Evolutionary conservation across 2,888 invertebrate genomes (phyloP).

Genomic region (Baccha elongata): DNA sequence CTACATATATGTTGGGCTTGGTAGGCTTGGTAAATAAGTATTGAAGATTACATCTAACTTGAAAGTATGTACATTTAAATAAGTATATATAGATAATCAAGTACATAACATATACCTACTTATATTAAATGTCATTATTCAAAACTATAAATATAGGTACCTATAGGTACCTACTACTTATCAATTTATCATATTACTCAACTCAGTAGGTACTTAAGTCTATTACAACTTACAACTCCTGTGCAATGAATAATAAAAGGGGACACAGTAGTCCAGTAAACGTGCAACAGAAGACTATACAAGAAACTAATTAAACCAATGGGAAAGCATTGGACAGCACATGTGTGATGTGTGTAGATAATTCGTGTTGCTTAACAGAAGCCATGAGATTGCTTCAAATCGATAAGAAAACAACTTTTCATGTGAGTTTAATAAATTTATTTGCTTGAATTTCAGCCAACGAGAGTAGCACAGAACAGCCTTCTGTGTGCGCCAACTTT

Average conservation of each 20-base stretch:
- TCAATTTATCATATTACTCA: too few relatives aligned
- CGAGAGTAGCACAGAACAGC: constrained; percentile 17
- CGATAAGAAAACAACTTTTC: constrained; percentile 60
- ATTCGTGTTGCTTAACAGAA: constrained; percentile 50
- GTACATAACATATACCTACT: too few relatives aligned
- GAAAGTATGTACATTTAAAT: too few relatives aligned
- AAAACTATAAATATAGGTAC: too few relatives aligned
- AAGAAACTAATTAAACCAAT: constrained; percentile 53
- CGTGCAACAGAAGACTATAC: background rate
- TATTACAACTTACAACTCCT: background rate
- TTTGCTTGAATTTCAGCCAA: constrained; percentile 18
- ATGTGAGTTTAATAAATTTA: constrained; percentile 24
- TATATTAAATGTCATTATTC: too few relatives aligned
- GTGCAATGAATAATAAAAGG: too few relatives aligned
- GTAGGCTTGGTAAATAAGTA: too few relatives aligned
- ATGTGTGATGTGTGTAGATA: constrained; percentile 17
- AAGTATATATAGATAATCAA: too few relatives aligned
- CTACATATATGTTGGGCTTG: too few relatives aligned
- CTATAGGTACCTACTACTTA: too few relatives aligned
- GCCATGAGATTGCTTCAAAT: constrained; percentile 48
- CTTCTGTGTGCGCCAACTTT: constrained; percentile 38
- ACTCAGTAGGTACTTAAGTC: too few relatives aligned
- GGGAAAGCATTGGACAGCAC: constrained; percentile 21
- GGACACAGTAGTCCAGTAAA: background rate
- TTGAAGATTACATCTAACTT: too few relatives aligned